Base-by-base conservation (phyloP, 2,888 invertebrate species). In the Marronus borbonicus region DNA sequence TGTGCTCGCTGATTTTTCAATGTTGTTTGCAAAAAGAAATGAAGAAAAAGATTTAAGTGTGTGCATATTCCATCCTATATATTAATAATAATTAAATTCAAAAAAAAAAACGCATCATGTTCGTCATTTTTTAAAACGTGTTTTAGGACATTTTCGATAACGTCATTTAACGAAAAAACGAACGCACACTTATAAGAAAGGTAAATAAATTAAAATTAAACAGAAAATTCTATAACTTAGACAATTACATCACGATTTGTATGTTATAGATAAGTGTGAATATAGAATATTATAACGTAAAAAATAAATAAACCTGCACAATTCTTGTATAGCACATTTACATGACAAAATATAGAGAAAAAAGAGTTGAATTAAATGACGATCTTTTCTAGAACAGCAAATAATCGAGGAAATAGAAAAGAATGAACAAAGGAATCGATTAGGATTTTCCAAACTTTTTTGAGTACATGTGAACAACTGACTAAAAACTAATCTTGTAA, bases 161-260 rank as follows among this genome's bases (percentile, higher is more conserved):
- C 39, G 58, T 60, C 58, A 72, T 14, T 69, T 76, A 74, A 70
- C 79, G 44, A 76, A 66, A 70, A 74, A 68, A 69, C 62, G 50
- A 86, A 87, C 86, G 87, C 87, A 86, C 87, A 88, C 85, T 85
- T 86, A 86, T 86, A 86, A 85, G 7, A 64, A 58, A 77, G 60
- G 68, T 20, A 69, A 77, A 60, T 58, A 68, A 68, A 55, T 76
- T 65, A 39, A 65, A 65, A 14, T 2, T 31, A 49, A 76, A 49
- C 66, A 52, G 52, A 55, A 76, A 76, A 14, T 62, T 55, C 66
- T 86, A 36, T 36, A 36, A 36, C 31, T 36, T 36, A 87, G 86
- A 87, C 86, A 87, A 87, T 86, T 86, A 86, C 84, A 82, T 83
- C 80, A 82, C 80, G 76, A 44, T 77, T 68, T 78, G 76, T 52